Conservation (phyloP, 2,797 vertebrate genomes). For the Pseudomugil tenellus region DNA sequence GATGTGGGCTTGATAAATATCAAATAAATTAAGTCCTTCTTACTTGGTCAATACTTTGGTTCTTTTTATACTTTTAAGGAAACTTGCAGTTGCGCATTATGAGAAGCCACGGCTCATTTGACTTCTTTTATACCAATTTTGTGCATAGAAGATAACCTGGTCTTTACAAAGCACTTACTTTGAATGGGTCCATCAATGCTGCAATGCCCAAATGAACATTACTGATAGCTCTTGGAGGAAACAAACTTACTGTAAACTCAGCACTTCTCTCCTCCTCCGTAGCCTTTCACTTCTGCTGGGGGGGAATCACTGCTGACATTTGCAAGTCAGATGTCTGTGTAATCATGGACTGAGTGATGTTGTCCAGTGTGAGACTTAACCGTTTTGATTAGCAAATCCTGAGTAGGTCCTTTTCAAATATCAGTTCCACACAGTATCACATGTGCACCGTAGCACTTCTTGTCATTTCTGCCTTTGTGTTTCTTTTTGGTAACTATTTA, state of each 20-base stretch:
- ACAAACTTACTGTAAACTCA: constrained; percentile 55
- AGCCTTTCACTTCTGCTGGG: constrained; percentile 40
- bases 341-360: constrained; percentile 25
- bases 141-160: not conserved
- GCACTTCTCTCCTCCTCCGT: constrained; percentile 41
- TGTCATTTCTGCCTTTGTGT: not conserved
- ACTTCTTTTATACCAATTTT: not conserved
- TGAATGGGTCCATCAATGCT: constrained; percentile 56
- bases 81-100: not conserved
- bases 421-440: not conserved
- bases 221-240: constrained; percentile 54
- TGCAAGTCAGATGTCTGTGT: constrained; percentile 64
- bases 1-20: not conserved
- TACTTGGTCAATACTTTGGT: not conserved
- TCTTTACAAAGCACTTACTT: constrained; percentile 35
- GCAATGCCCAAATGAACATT: constrained; percentile 44
- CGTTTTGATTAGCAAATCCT: constrained; percentile 63
- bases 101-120: not conserved
- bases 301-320: constrained; percentile 61
- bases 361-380: constrained; percentile 26
- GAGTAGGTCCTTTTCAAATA: not conserved
- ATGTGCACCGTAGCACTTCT: not conserved
- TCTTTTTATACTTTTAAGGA: not conserved
- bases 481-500: not conserved
- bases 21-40: not conserved